Base-by-base conservation (phyloP, 2,888 invertebrate species). In the Drosophila pseudotakahashii region DNA sequence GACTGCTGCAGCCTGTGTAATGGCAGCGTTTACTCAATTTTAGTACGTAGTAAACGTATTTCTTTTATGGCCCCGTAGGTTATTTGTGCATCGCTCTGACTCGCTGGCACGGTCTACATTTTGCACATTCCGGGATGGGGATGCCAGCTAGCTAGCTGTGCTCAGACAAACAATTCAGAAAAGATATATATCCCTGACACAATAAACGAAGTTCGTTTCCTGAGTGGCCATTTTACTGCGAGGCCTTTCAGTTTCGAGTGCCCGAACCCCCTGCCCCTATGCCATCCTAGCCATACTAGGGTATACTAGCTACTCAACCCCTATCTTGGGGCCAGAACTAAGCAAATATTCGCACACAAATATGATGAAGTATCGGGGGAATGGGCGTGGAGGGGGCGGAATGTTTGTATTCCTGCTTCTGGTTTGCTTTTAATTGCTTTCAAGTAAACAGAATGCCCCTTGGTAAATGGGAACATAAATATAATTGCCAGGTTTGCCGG, bases 161-260 rank as follows among this genome's bases (percentile, higher is more conserved):
- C 63, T 75, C 70, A 81, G 79, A 75, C 73, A 81, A 78, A 81
- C 67, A 70, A 54, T 60, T 42, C 53, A 47, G 54, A 63, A 76
- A 74, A 81, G 74, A 80, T 79, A 77, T 69, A 84, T 82, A 83
- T 83, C 73, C 75, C 86, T 86, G 81, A 87, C 87, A 87, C 85
- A 84, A 81, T 87, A 84, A 84, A 81, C 88, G 88, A 87, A 84
- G 61, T 84, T 84, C 88, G 88, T 85, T 84, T 87, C 85, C 88
- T 85, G 85, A 83, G 83, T 85, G 88, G 77, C 88, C 85, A 84
- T 87, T 84, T 84, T 77, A 82, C 80, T 87, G 86, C 72, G 77
- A 80, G 82, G 85, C 88, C 79, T 84, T 84, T 77, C 70, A 78
- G 69, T 73, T 70, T 70, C 63, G 48, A 47, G 61, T 53, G 41